Base-by-base conservation (phyloP, 2,797 vertebrate genomes). In the Takifugu rubripes region DNA sequence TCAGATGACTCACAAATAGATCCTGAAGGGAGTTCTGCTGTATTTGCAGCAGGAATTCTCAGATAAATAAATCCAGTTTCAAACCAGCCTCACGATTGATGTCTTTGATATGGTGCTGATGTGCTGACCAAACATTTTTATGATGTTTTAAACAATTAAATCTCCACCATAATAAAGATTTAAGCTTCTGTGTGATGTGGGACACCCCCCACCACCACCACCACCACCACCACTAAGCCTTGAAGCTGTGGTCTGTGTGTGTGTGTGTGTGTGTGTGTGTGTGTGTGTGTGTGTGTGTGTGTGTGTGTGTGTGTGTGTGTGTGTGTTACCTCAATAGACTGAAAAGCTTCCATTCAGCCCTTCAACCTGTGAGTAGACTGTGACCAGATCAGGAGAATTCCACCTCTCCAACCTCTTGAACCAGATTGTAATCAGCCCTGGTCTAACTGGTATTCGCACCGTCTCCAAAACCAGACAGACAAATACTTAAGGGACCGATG, bases 321-420 rank as follows among this genome's bases (percentile, higher is more conserved):
- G 33, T 33, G 25, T 49, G 31, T 63, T 74, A 65, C 54, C 65
- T 65, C 52, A 68, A 68, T 27, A 61, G 64, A 56, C 53, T 54
- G 60, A 54, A 54, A 59, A 25, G 59, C 27, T 45, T 40, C 56
- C 25, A 25, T 50, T 54, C 6, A 3, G 27, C 14, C 31, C 5
- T 56, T 66, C 52, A 48, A 2, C 43, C 49, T 25, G 47, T 25
- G 54, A 0, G 27, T 50, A 46, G 5, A 14, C 10, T 44, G 64
- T 64, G 56, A 70, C 15, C 21, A 6, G 8, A 50, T 52, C 70
- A 14, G 25, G 43, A 49, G 43, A 51, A 26, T 24, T 21, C 58
- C 10, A 2, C 33, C 49, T 60, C 52, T 4, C 52, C 31, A 0
- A 49, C 25, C 31, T 48, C 48, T 48, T 44, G 66, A 7, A 57